Conservation (phyloP, 2,113 vertebrate species). For the Sylvia atricapilla region DNA sequence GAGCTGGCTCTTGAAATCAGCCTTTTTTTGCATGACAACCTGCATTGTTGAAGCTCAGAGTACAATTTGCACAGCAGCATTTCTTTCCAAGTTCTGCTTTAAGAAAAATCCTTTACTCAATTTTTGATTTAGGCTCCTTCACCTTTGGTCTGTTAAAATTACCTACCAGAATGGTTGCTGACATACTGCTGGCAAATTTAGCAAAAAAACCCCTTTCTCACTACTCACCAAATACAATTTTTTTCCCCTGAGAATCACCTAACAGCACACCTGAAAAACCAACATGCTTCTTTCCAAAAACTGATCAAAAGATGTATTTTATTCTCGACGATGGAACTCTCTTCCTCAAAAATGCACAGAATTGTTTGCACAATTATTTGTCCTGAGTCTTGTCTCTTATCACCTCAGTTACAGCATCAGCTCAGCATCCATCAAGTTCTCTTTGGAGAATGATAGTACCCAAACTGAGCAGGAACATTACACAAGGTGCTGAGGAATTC, state of each 20-base stretch:
- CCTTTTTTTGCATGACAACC: not conserved
- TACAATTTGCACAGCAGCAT: rapidly evolving
- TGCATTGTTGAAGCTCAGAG: not conserved
- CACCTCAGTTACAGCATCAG: slow-evolving; percentile 10
- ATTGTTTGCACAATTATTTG: not conserved
- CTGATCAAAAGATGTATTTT: not conserved
- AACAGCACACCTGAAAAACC: not conserved
- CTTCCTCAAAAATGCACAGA: not conserved
- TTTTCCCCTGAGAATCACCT: not conserved
- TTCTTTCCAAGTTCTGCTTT: not conserved
- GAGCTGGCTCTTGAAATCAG: not conserved
- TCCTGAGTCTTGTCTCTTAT: slow-evolving; percentile 10
- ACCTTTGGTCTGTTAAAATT: not conserved
- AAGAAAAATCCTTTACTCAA: not conserved
- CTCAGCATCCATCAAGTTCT: not conserved
- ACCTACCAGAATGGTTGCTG: not conserved
- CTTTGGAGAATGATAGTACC: not conserved
- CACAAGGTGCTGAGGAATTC: not conserved
- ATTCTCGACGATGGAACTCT: not conserved
- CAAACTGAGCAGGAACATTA: slow-evolving; percentile 31
- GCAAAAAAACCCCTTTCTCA: not conserved
- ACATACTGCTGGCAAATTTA: not conserved
- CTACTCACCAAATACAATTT: not conserved
- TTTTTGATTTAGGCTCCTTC: not conserved
- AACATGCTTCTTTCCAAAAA: not conserved